Conservation (phyloP, 2,888 invertebrate genomes). For the Nyleta sp. region DNA sequence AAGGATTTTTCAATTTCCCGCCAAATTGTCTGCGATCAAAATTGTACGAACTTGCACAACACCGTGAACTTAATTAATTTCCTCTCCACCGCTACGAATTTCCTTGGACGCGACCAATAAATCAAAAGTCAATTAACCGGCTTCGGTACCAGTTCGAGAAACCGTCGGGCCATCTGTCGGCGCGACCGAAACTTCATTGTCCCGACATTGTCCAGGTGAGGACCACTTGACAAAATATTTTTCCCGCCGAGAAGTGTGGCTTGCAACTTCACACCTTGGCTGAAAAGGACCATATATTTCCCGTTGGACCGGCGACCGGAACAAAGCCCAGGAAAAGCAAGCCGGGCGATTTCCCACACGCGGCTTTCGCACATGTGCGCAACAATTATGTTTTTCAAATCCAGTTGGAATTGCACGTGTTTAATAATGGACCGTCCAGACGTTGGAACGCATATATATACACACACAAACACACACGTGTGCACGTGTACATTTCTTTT, state of each 20-base stretch:
- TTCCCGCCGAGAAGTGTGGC: constrained; percentile 19
- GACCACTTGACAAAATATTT: constrained; percentile 56
- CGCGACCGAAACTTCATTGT: constrained; percentile 14
- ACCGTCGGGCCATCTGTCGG: constrained; percentile 19
- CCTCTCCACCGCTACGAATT: too few relatives aligned
- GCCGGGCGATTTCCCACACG: constrained; percentile 34
- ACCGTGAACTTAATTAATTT: too few relatives aligned
- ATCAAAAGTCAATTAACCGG: constrained; percentile 19
- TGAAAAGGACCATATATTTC: constrained; percentile 25
- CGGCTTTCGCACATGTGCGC: constrained; percentile 22
- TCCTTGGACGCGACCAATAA: too few relatives aligned
- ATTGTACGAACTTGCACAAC: too few relatives aligned
- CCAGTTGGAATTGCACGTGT: neutral
- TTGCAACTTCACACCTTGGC: constrained; percentile 40
- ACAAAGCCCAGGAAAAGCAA: constrained; percentile 13
- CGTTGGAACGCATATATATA: too few relatives aligned
- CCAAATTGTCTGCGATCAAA: too few relatives aligned
- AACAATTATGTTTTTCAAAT: neutral
- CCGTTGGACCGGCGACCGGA: neutral
- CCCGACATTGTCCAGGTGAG: constrained; percentile 25
- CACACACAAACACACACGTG: too few relatives aligned
- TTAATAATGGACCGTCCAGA: too few relatives aligned
- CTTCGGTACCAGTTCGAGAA: constrained; percentile 21
- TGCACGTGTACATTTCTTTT: too few relatives aligned
- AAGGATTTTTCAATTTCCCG: too few relatives aligned